Conservation (phyloP, 1,140 invertebrate species). For the Radopholus similis region DNA sequence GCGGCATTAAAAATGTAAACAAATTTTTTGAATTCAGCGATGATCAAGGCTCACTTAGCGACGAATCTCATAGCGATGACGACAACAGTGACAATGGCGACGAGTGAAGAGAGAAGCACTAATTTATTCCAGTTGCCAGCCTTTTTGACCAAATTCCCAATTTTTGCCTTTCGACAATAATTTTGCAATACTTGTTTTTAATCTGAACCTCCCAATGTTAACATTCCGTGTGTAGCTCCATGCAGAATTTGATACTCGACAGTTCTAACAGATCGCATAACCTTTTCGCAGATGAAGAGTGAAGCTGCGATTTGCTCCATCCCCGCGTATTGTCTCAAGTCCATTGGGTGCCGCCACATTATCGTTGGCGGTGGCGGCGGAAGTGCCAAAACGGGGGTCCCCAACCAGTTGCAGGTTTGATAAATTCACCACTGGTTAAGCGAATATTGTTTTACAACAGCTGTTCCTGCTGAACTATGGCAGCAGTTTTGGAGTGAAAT, state of each 20-base stretch:
- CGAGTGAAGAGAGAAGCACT: too few species aligned
- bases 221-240: too few species aligned
- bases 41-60: slow-evolving; percentile 39
- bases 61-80: slow-evolving; percentile 35
- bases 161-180: too few species aligned
- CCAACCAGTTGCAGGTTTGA: slow-evolving; percentile 77
- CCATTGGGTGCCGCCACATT: slow-evolving; percentile 83
- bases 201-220: too few species aligned
- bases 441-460: slow-evolving; percentile 13
- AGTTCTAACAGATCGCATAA: too few species aligned
- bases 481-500: not conserved
- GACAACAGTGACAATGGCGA: too few species aligned
- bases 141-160: too few species aligned
- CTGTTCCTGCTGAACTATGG: slow-evolving; percentile 23
- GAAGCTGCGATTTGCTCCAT: slow-evolving; percentile 23
- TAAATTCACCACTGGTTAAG: not conserved
- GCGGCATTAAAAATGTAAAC: not conserved
- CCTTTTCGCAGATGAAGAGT: too few species aligned
- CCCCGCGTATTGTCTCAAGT: slow-evolving; percentile 76
- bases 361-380: slow-evolving; percentile 90
- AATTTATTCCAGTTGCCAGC: too few species aligned
- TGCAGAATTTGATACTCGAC: too few species aligned
- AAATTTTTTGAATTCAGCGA: slow-evolving; percentile 35
- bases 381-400: slow-evolving; percentile 85
- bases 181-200: too few species aligned